Evolutionary conservation across 2,888 invertebrate genomes (phyloP), one percentile per base, ranked within the genome.

Genomic region (Harpalus rubripes): DNA sequence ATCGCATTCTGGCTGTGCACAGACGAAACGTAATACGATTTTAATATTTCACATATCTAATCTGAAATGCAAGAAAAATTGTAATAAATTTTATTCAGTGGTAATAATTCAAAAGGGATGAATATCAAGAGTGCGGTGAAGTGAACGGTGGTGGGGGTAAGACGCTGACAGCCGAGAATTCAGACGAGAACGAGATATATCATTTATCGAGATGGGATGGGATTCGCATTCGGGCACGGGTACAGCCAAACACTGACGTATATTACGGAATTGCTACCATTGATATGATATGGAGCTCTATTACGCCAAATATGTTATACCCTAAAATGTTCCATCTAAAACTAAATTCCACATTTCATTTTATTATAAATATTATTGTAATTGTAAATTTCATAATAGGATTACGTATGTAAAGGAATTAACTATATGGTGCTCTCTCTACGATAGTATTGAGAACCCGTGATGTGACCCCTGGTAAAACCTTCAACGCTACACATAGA

Each of bases 71-170:
- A 89, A 88, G 90, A 90, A 89, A 90, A 90, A 90, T 89, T 88
- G 89, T 89, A 89, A 89, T 89, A 89, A 89, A 89, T 89, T 89
- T 89, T 88, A 89, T 89, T 89, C 88, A 89, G 88, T 90, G 89
- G 90, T 88, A 90, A 90, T 90, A 90, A 90, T 90, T 90, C 90
- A 90, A 90, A 89, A 88, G 89, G 90, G 89, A 90, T 90, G 90
- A 90, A 90, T 90, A 89, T 89, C 76, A 59, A 78, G 63, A 84
- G 72, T 83, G 44, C 74, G 83, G 59, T 82, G 82, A 82, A 74
- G 72, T 74, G 72, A 44, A 74, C 15, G 52, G 79, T 10, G 61
- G 10, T n/a, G 89, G 88, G 89, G 88, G 87, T 87, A 88, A 88
- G 86, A 88, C 89, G 89, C 89, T 90, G 90, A 90, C 90, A 90